Conservation (phyloP, 1,140 invertebrate species). For the Psix sp. region DNA sequence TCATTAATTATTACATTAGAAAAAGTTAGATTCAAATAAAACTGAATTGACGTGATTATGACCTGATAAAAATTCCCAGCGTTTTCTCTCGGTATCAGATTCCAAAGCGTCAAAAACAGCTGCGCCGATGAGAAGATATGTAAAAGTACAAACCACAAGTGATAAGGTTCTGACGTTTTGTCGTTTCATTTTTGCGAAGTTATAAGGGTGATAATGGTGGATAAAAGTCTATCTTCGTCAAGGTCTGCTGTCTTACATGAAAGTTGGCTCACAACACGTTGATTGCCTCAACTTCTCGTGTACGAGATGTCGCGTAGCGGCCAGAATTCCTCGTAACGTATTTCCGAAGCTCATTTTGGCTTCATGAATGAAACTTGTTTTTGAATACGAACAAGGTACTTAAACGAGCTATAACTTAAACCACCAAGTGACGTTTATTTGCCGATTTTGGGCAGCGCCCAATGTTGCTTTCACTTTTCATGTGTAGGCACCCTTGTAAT, state of each 20-base stretch:
- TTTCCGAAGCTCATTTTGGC: slow-evolving; percentile 52
- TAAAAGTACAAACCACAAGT: slow-evolving; percentile 99
- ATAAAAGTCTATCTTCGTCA: slow-evolving; percentile 6
- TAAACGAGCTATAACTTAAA: slow-evolving; percentile 46
- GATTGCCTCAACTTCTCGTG: no score
- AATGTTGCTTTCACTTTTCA: slow-evolving; percentile 54
- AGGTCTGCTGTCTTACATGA: slow-evolving; percentile 11
- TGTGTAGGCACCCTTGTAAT: slow-evolving; percentile 37
- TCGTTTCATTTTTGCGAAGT: slow-evolving; percentile 85
- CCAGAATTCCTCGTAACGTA: slow-evolving; percentile 39
- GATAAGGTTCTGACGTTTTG: slow-evolving; percentile 99
- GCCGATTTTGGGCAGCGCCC: slow-evolving; percentile 59
- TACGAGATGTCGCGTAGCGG: slow-evolving; percentile 28
- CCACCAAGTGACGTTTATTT: slow-evolving; percentile 56
- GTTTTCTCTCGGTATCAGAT: slow-evolving; percentile 93
- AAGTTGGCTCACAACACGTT: neutral
- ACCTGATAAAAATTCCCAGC: slow-evolving; percentile 90
- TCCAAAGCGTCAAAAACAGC: slow-evolving; percentile 99
- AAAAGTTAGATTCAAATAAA: no score
- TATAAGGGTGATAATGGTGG: neutral
- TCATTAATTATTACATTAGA: no score
- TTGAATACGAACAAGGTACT: slow-evolving; percentile 36
- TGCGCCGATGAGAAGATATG: slow-evolving; percentile 98
- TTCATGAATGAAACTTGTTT: slow-evolving; percentile 44
- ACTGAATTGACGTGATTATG: slow-evolving; percentile 56